Evolutionary conservation across 2,113 vertebrate genomes (phyloP), one percentile per base, ranked within the genome.

Genomic region (Forbesichthys papilliferus): DNA sequence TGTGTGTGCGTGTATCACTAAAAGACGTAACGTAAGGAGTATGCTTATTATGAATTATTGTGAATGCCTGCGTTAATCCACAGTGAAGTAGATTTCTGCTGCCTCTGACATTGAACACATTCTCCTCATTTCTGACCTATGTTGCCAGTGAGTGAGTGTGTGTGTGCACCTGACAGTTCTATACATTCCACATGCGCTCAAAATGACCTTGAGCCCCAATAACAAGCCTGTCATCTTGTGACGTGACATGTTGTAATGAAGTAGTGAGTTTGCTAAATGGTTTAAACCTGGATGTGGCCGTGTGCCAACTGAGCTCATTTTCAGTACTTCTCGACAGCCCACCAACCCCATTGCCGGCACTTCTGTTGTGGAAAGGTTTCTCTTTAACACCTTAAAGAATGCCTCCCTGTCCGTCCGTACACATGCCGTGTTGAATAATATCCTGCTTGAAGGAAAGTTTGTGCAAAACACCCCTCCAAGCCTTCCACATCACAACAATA

Each of bases 221-320:
- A 83, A 85, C 66, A 66, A 77, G 80, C 52, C 18, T 66, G 87
- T 82, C 71, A 63, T 18, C 60, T 81, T 62, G 84, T 69, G 64
- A 84, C 69, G 64, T 59, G 70, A 73, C 69, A 74, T 66, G 49
- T 54, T 68, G 72, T 77, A 74, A 85, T 61, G 69, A 60, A 54
- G 57, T 68, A 74, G 77, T 74, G 79, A 84, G 77, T 67, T 78
- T 60, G 52, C 79, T 79, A 81, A 81, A 84, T 74, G 75, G 81
- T 76, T 81, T 67, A 72, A 80, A 13, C 83, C 64, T 87, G 71
- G 68, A 73, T 74, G 63, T 64, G 81, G 87, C 87, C 77, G 79
- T 69, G 76, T 86, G 83, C 72, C 86, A 89, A 80, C 81, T 76
- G 70, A 77, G 78, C 81, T 88, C 80, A 84, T 90, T 83, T 87